phyloP scores from a whole-genome alignment of 2,113 vertebrate species.

The Bothrops jararaca region DNA sequence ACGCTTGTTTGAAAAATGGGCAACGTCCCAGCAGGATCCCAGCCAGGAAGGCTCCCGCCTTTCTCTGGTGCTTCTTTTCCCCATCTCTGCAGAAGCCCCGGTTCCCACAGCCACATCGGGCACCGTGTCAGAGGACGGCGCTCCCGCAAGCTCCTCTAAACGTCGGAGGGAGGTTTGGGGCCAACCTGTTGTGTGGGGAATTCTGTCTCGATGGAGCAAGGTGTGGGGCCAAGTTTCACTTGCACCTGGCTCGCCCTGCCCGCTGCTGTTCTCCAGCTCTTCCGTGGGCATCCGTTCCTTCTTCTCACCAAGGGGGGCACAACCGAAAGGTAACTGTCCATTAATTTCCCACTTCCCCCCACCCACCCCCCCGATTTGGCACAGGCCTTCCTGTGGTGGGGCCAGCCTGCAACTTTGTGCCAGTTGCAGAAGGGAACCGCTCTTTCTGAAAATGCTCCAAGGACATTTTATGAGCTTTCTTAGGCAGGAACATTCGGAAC shows the following conservation, averaged over 20 bases:
- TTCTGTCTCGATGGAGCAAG: background rate
- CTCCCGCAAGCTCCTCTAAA: background rate
- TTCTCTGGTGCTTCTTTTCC: background rate
- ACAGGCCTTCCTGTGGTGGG: background rate
- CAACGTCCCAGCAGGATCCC: background rate
- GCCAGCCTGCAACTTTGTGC: background rate
- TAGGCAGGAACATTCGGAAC: too few relatives aligned
- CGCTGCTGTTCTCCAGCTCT: background rate
- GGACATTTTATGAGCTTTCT: background rate
- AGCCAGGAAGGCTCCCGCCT: background rate
- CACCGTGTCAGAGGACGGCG: background rate
- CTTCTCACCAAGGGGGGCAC: background rate
- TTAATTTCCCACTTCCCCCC: background rate
- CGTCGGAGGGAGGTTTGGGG: background rate
- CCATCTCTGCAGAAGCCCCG: background rate
- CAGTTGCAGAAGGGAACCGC: background rate
- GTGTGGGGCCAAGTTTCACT: rapidly evolving
- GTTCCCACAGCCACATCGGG: background rate
- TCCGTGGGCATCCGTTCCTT: background rate
- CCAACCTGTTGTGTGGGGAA: background rate
- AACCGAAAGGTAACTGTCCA: background rate
- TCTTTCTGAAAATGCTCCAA: background rate
- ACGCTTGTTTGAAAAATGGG: background rate
- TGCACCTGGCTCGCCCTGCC: background rate
- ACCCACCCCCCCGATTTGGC: too few relatives aligned